phyloP scores from a whole-genome alignment of 2,797 vertebrate species.

The Lagodon rhomboides region DNA sequence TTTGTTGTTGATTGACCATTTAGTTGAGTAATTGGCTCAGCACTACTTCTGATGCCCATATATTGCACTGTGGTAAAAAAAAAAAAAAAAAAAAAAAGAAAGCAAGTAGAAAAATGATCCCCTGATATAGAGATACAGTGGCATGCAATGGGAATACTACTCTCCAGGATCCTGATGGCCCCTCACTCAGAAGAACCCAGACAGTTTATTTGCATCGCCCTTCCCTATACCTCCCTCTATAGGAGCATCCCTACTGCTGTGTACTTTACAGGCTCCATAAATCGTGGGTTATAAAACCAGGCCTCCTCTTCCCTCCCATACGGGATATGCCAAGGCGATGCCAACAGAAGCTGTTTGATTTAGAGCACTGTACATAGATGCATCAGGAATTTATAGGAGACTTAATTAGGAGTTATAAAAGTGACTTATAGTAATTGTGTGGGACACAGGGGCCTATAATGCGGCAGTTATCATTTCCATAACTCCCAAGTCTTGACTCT shows the following conservation, averaged over 20 bases:
- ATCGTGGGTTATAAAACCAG: constrained; percentile 67
- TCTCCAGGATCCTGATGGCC: constrained; percentile 10
- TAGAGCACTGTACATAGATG: constrained; percentile 76
- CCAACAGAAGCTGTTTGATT: constrained; percentile 71
- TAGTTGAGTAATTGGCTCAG: neutral
- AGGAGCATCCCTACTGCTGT: constrained; percentile 51
- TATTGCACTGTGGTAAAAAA: neutral
- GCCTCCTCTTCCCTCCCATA: constrained; percentile 42
- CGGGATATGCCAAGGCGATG: constrained; percentile 47
- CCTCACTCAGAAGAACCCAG: constrained; percentile 44
- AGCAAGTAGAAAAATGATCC: too few species aligned
- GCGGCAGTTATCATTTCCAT: constrained; percentile 81
- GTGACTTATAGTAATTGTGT: constrained; percentile 82
- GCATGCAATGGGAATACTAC: constrained; percentile 6
- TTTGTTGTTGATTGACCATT: neutral
- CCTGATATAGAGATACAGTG: neutral
- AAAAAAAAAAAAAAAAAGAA: neutral
- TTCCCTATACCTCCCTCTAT: constrained; percentile 45
- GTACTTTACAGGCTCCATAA: constrained; percentile 72
- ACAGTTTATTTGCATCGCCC: constrained; percentile 69
- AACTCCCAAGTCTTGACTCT: constrained; percentile 68
- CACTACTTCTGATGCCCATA: neutral
- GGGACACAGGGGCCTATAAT: constrained; percentile 74
- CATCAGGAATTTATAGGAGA: constrained; percentile 80
- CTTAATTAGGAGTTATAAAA: constrained; percentile 84